phyloP scores from a whole-genome alignment of 1,140 invertebrate species.

The Drosophila burlai region DNA sequence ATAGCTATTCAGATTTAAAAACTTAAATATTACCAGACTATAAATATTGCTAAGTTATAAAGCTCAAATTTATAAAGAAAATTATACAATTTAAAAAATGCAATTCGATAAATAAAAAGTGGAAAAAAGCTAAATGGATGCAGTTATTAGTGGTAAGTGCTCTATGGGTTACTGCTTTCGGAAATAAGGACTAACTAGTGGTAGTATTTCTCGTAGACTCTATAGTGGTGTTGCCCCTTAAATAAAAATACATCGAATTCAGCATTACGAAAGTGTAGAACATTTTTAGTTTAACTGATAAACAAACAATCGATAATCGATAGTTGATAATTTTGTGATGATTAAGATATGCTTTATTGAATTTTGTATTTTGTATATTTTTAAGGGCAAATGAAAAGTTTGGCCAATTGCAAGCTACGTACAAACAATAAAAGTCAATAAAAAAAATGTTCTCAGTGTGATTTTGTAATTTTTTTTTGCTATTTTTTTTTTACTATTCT shows the following conservation, averaged over 20 bases:
- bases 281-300: slow-evolving; percentile 19
- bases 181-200: background rate
- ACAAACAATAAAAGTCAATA: slow-evolving; percentile 8
- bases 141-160: background rate
- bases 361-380: background rate
- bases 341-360: background rate
- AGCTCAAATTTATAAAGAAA: background rate
- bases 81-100: background rate
- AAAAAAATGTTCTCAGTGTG: slow-evolving; percentile 22
- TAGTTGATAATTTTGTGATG: slow-evolving; percentile 7
- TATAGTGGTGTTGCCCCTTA: slow-evolving; percentile 16
- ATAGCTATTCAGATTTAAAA: background rate
- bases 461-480: background rate
- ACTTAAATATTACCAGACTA: background rate
- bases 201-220: slow-evolving; percentile 2
- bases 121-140: background rate
- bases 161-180: background rate
- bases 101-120: background rate
- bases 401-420: slow-evolving; percentile 7
- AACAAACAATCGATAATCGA: slow-evolving; percentile 6
- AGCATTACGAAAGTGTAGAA: slow-evolving; percentile 11
- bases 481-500: background rate
- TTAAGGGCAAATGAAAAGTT: background rate
- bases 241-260: slow-evolving; percentile 10
- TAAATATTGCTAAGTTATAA: background rate